A percentile compares a stretch with the other conserved stretches of the same genome.
phyloP scores from a whole-genome alignment of 2,888 invertebrate genomes.

The Anodontia alba region DNA sequence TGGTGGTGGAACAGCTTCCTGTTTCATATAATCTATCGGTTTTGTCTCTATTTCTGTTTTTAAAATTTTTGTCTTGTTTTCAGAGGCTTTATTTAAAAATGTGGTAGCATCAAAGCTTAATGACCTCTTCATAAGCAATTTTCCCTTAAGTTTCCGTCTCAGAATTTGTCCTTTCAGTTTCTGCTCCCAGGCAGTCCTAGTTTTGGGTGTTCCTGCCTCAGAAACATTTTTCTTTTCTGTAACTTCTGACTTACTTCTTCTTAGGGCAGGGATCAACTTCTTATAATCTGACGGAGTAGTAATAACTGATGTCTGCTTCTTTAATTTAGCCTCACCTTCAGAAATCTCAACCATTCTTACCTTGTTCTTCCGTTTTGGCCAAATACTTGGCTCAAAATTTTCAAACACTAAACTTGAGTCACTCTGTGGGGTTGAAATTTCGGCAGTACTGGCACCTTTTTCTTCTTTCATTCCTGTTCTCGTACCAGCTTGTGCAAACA shows the following conservation, averaged over 20 bases:
- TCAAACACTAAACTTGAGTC: slow-evolving; percentile 15
- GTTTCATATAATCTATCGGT: background rate
- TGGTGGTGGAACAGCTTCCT: background rate
- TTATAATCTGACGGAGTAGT: background rate
- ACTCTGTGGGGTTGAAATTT: background rate
- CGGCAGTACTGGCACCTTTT: background rate
- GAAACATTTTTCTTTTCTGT: background rate
- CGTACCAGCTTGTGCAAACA: slow-evolving; percentile 26
- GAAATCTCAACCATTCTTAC: background rate
- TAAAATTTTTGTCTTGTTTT: background rate
- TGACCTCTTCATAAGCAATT: slow-evolving; percentile 83
- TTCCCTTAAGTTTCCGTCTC: slow-evolving; percentile 78
- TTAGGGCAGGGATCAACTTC: slow-evolving; percentile 12
- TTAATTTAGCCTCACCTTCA: background rate
- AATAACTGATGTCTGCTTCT: background rate
- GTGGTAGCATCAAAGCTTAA: slow-evolving; percentile 76
- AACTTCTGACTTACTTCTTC: slow-evolving; percentile 34
- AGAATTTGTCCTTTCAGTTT: slow-evolving; percentile 66
- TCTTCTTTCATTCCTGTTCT: background rate
- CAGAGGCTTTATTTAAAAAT: background rate
- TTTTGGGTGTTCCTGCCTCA: slow-evolving; percentile 11
- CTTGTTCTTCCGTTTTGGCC: slow-evolving; percentile 6
- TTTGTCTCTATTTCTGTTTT: background rate
- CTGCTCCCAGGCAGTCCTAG: slow-evolving; percentile 54
- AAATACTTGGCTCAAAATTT: slow-evolving; percentile 25